Evolutionary conservation across 2,797 vertebrate species (phyloP).

Genomic region (Alosa sapidissima): DNA sequence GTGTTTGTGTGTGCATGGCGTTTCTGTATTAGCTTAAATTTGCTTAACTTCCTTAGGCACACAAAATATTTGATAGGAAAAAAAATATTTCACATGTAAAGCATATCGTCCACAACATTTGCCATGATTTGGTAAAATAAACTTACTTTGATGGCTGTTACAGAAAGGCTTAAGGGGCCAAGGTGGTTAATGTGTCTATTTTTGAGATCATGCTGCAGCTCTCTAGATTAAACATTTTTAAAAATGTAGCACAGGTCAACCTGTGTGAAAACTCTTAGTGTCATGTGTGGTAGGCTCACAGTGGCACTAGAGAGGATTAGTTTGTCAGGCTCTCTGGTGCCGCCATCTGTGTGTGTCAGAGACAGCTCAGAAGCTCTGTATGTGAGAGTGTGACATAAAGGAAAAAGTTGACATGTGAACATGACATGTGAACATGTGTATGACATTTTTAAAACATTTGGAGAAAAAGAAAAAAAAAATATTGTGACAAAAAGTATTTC

Average conservation of each 20-base stretch:
- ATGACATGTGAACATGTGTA: too few species aligned
- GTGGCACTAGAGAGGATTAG: too few species aligned
- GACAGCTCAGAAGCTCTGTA: background rate
- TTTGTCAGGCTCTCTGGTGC: too few species aligned
- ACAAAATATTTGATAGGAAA: background rate
- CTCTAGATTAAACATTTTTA: background rate
- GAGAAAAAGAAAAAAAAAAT: background rate
- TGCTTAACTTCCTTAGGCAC: background rate
- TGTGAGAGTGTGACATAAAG: background rate
- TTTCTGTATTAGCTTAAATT: background rate
- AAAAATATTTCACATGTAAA: background rate
- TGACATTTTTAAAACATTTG: background rate
- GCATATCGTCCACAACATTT: background rate
- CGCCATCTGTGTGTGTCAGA: background rate
- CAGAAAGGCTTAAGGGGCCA: background rate
- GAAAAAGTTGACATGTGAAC: too few species aligned
- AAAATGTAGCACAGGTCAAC: background rate
- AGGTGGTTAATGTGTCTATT: background rate
- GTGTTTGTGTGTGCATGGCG: background rate
- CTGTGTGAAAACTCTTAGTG: background rate
- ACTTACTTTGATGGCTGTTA: background rate
- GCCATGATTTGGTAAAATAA: background rate
- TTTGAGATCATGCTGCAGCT: background rate
- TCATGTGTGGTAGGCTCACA: too few species aligned
- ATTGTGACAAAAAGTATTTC: background rate